These are phyloP conservation scores for Emydoidea blandingii DNA, from an alignment of 2,797 vertebrate species.

Conservation along the genomic window DNA sequence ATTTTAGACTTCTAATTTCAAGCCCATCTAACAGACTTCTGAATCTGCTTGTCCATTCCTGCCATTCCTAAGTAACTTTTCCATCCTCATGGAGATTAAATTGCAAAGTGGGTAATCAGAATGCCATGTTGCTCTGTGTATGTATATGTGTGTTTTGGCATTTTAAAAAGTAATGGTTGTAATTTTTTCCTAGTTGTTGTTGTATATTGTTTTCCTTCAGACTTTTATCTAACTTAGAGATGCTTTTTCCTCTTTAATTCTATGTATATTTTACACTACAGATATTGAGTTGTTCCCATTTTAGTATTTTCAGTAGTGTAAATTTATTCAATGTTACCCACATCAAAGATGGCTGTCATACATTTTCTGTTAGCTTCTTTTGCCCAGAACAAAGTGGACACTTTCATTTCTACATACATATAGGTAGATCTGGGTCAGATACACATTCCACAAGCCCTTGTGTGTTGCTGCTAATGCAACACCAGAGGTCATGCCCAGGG, in stretches of 20 bases:
- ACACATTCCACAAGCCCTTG: too few species aligned
- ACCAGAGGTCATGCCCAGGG: too few species aligned
- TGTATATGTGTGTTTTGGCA: constrained; percentile 30
- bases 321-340: constrained; percentile 46
- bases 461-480: too few species aligned
- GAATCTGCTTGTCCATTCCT: neutral
- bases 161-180: constrained; percentile 54
- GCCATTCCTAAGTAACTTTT: neutral
- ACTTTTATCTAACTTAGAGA: constrained; percentile 58
- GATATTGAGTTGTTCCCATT: constrained; percentile 51
- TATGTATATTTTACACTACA: constrained; percentile 32
- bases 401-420: neutral
- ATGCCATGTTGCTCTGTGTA: constrained; percentile 58
- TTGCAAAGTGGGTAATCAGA: constrained; percentile 62
- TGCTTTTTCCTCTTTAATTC: constrained; percentile 67
- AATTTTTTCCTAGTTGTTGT: neutral
- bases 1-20: neutral
- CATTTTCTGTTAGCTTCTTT: constrained; percentile 14
- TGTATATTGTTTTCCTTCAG: neutral
- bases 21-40: constrained; percentile 10
- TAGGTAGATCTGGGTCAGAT: too few species aligned
- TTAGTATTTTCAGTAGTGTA: constrained; percentile 59
- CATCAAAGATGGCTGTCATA: constrained; percentile 6
- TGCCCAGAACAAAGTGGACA: neutral
- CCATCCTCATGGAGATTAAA: constrained; percentile 11